A percentile compares a stretch with the other conserved stretches of the same genome.
These are phyloP conservation scores for Amazona vittata DNA, from an alignment of 2,113 vertebrate species.

Conservation along the genomic window DNA sequence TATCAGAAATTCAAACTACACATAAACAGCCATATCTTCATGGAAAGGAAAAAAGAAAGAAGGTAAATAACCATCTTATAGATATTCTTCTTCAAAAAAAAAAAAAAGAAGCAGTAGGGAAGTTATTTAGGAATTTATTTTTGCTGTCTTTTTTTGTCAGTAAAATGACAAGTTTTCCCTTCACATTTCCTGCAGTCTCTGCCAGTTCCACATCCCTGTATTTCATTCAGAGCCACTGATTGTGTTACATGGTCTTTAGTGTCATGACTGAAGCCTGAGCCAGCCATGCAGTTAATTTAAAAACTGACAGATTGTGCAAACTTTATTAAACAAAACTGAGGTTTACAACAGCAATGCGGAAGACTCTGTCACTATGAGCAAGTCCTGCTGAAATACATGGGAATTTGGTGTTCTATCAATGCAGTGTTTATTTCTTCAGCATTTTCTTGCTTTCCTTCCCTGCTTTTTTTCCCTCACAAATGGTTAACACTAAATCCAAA, in stretches of 20 bases:
- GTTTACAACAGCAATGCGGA: not conserved
- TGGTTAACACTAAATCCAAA: not conserved
- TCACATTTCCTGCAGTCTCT: not conserved
- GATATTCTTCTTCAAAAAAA: not conserved
- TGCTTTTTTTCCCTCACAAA: not conserved
- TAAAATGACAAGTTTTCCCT: conserved; percentile 1
- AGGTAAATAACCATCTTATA: not conserved
- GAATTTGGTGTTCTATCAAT: not conserved
- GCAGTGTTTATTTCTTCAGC: not conserved
- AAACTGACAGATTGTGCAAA: conserved; percentile 49
- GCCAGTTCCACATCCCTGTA: conserved; percentile 12
- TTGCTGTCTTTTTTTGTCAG: not conserved
- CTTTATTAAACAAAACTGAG: conserved; percentile 61
- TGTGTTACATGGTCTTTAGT: conserved; percentile 40
- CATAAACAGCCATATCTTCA: not conserved
- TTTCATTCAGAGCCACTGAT: conserved; percentile 47
- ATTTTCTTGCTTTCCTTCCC: not conserved
- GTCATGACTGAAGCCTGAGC: conserved; percentile 27
- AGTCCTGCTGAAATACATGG: not conserved
- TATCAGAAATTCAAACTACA: not conserved
- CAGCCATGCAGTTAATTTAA: conserved; percentile 63
- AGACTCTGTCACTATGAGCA: not conserved
- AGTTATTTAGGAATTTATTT: not conserved
- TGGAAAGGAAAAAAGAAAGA: not conserved
- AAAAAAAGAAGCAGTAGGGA: not conserved